These are phyloP conservation scores for Calonectris borealis DNA, from an alignment of 2,113 vertebrate genomes.

Conservation along the genomic window DNA sequence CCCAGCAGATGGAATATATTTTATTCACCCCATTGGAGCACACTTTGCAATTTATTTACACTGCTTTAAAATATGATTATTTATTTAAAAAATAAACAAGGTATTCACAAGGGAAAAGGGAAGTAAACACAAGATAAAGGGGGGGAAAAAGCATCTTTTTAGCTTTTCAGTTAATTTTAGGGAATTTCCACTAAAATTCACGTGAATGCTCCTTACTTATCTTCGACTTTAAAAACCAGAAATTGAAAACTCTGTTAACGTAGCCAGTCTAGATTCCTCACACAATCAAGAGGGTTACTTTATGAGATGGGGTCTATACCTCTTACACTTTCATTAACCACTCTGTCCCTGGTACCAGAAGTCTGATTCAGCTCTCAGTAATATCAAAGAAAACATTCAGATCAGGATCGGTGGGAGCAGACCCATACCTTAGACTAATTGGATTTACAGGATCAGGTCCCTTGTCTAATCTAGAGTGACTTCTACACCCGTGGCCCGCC, in stretches of 20 bases:
- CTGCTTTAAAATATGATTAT: slow-evolving; percentile 67
- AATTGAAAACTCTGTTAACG: not conserved
- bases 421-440: not conserved
- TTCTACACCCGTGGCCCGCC: not conserved
- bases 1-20: slow-evolving; percentile 57
- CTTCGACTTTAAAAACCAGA: not conserved
- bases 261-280: not conserved
- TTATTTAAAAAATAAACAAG: slow-evolving; percentile 66
- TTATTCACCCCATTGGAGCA: slow-evolving; percentile 49
- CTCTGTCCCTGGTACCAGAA: not conserved
- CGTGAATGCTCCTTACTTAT: not conserved
- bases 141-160: not conserved
- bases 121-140: slow-evolving; percentile 57
- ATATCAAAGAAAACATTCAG: not conserved
- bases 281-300: not conserved
- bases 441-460: not conserved
- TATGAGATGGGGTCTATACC: not conserved
- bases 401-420: not conserved
- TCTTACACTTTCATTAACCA: not conserved
- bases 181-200: slow-evolving; percentile 14
- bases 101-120: slow-evolving; percentile 34
- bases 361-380: not conserved
- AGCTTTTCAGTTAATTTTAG: slow-evolving; percentile 9
- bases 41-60: slow-evolving; percentile 62
- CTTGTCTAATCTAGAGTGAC: not conserved